These are phyloP conservation scores for Syrista parreyssii DNA, from an alignment of 2,888 invertebrate genomes.

Conservation along the genomic window DNA sequence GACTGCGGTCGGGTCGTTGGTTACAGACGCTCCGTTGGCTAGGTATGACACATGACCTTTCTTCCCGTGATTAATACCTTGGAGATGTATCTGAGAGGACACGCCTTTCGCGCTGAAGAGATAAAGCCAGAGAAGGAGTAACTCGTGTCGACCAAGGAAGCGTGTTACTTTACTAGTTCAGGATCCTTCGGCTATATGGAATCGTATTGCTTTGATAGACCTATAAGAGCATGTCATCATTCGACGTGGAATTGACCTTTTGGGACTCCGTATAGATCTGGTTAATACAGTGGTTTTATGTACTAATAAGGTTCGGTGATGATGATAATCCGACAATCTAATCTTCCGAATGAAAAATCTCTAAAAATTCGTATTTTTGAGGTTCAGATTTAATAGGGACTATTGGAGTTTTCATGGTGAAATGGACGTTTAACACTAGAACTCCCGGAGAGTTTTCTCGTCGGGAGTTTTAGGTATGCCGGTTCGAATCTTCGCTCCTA, in stretches of 20 bases:
- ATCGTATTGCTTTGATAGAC: neutral
- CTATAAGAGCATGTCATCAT: neutral
- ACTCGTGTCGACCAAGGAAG: neutral
- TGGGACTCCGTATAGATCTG: neutral
- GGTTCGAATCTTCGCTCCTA: too few relatives aligned
- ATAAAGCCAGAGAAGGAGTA: neutral
- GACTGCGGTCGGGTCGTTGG: conserved; percentile 16
- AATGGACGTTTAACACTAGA: too few relatives aligned
- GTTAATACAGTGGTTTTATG: neutral
- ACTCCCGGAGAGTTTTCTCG: too few relatives aligned
- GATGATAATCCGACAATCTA: neutral
- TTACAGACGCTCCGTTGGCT: conserved; percentile 23
- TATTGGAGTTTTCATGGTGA: too few relatives aligned
- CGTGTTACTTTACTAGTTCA: neutral
- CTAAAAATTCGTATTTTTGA: too few relatives aligned
- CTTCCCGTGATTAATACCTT: conserved; percentile 24
- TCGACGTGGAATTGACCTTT: neutral
- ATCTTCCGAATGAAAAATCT: too few relatives aligned
- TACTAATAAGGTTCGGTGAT: neutral
- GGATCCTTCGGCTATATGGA: neutral
- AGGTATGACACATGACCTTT: conserved; percentile 25
- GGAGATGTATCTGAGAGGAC: conserved; percentile 17
- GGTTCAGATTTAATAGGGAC: too few relatives aligned
- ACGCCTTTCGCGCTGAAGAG: conserved; percentile 2
- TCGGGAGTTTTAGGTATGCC: too few relatives aligned